Base-by-base conservation (phyloP, 2,888 invertebrate species). In the Coleophora deauratella region DNA sequence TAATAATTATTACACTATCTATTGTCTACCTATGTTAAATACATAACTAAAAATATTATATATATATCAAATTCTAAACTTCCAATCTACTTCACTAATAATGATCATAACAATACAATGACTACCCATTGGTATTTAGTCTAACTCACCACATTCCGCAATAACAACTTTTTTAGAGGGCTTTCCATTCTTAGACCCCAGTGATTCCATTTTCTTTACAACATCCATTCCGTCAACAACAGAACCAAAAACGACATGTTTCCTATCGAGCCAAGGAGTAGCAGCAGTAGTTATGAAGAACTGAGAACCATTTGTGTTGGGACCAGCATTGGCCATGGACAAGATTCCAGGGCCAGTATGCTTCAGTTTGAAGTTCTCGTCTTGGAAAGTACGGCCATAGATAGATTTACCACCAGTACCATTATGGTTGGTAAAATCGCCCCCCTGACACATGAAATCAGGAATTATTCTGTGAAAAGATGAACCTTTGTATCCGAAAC, bases 281-380 rank as follows among this genome's bases (percentile, higher is more conserved):
- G 96, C 94, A 32, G 91, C 94, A 50, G 96, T 96, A 50, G 97
- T 96, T 59, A 99, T 91, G 79, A 99, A 99, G 87, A 98, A 99
- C 79, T 99, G 98, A 47, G 97, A 97, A 40, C 98, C 98, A 76
- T 98, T 98, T 50, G 98, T 97, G 72, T 97, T 93, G 27, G 95
- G 93, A 14, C 98, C 98, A 62, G 97, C 94, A 77, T 98, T 98
- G 42, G 97, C 97, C 97, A 98, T 98, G 7, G 97, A 97, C 66
- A 98, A 82, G 44, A 92, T 89, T 64, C 97, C 98, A 46, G 95
- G 90, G 46, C 93, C 94, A 43, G 93, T 93, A 78, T 99, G 98
- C 85, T 93, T 96, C 71, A 97, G 85, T 42, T 88, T 89, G 87
- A 99, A 99, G 87, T 98, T 98, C 82, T 99, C 98, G 80, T 99